Evolutionary conservation across 1,140 invertebrate genomes (phyloP).

Genomic region (Rhynchophorus ferrugineus): DNA sequence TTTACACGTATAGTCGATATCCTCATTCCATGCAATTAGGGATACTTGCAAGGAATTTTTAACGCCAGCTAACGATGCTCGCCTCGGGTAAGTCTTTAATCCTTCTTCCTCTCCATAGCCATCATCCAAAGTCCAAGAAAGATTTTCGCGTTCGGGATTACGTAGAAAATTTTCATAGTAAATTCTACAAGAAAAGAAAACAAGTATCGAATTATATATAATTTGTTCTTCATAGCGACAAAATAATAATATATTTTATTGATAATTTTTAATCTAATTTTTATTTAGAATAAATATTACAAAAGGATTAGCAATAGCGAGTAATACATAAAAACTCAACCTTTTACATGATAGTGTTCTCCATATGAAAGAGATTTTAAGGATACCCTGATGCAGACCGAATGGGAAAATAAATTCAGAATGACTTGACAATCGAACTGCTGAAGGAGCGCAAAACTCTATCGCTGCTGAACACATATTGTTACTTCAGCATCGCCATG

Average conservation of each 20-base stretch:
- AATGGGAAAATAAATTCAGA: background rate
- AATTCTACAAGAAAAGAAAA: conserved; percentile 11
- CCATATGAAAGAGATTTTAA: no score
- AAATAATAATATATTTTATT: no score
- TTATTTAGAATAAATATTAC: no score
- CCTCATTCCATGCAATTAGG: conserved; percentile 37
- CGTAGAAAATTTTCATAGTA: conserved; percentile 18
- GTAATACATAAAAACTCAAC: no score
- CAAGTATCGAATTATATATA: background rate
- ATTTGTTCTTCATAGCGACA: no score
- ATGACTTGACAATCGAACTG: background rate
- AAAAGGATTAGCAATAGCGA: no score
- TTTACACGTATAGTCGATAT: conserved; percentile 45
- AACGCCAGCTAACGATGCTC: conserved; percentile 43
- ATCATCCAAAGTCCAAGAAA: conserved; percentile 41
- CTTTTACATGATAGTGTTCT: no score
- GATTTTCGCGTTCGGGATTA: background rate
- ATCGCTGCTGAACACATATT: no score
- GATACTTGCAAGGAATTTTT: conserved; percentile 42
- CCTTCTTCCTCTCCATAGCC: conserved; percentile 39
- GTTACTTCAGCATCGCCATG: no score
- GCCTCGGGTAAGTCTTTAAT: conserved; percentile 42
- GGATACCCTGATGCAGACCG: no score
- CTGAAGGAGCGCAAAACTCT: no score
- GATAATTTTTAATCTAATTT: no score